These are phyloP conservation scores for Hepsetus odoe DNA, from an alignment of 2,113 vertebrate genomes.

Conservation along the genomic window DNA sequence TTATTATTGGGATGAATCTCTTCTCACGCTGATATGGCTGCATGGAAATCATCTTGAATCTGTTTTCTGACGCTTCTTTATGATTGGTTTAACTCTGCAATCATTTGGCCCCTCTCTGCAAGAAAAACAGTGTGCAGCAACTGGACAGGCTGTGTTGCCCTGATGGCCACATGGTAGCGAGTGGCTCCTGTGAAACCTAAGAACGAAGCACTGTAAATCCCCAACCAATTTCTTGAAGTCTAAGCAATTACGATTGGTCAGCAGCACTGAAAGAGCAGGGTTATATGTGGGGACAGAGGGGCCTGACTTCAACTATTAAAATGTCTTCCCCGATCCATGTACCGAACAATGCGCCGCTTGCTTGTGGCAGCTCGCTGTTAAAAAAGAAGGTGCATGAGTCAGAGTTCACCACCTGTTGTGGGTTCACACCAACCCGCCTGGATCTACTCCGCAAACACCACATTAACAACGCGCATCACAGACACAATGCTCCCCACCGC, in stretches of 20 bases:
- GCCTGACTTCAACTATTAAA: neutral
- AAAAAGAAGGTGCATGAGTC: slow-evolving; percentile 8
- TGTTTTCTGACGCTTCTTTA: too few species aligned
- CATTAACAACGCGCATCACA: slow-evolving; percentile 18
- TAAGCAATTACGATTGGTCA: neutral
- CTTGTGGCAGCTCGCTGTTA: neutral
- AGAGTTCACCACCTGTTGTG: slow-evolving; percentile 54
- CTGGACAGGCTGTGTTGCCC: too few species aligned
- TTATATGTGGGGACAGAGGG: neutral
- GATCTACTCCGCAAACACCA: neutral
- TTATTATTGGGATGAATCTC: too few species aligned
- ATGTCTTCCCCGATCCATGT: neutral
- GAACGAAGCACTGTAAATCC: neutral
- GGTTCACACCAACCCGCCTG: neutral
- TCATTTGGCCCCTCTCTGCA: too few species aligned
- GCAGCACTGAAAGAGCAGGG: neutral
- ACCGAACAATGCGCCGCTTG: neutral
- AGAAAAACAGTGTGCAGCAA: too few species aligned
- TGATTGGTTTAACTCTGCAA: too few species aligned
- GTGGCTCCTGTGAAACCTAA: neutral
- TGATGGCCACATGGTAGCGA: neutral
- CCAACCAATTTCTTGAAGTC: neutral
- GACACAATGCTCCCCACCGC: neutral
- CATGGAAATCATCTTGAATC: too few species aligned
- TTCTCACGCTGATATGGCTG: too few species aligned